Evolutionary conservation across 92 coral and sea anemone genomes (phyloP).

Genomic region (Zoanthus solanderi): DNA sequence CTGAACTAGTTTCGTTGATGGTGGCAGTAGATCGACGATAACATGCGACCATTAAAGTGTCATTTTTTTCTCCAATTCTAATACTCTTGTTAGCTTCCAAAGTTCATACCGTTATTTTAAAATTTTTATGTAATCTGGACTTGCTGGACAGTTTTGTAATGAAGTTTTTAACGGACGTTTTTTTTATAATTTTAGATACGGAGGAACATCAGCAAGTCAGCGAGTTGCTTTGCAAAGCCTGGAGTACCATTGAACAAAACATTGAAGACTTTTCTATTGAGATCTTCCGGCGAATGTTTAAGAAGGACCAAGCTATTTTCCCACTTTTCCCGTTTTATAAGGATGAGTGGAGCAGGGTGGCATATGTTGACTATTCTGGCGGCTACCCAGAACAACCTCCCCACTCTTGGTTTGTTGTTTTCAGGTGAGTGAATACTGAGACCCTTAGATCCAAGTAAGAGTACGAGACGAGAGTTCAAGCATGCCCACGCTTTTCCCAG

Average conservation of each 20-base stretch:
- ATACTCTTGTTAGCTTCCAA: neutral
- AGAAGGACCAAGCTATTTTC: conserved; percentile 80
- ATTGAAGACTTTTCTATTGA: conserved; percentile 89
- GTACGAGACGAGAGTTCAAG: too few relatives aligned
- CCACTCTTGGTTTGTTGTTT: conserved; percentile 96
- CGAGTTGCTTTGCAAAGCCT: conserved; percentile 80
- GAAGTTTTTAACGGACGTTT: neutral
- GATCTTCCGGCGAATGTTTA: conserved; percentile 93
- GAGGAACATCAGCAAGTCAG: conserved; percentile 87
- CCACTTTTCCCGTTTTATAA: conserved; percentile 91
- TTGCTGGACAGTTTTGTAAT: neutral
- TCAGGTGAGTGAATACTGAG: conserved; percentile 66
- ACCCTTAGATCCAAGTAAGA: too few relatives aligned
- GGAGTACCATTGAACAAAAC: conserved; percentile 85
- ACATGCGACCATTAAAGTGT: too few relatives aligned
- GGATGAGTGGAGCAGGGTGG: conserved; percentile 98
- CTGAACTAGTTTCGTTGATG: too few relatives aligned
- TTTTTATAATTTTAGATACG: conserved; percentile 59
- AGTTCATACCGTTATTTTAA: neutral
- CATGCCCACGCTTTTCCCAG: too few relatives aligned
- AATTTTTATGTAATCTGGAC: neutral
- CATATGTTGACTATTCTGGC: conserved; percentile 85
- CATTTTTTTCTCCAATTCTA: neutral
- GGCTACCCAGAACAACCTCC: conserved; percentile 92
- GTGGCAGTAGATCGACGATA: too few relatives aligned